Evolutionary conservation across 2,888 invertebrate species (phyloP), one percentile per base, ranked within the genome.

Genomic region (Choristoneura rosaceana): DNA sequence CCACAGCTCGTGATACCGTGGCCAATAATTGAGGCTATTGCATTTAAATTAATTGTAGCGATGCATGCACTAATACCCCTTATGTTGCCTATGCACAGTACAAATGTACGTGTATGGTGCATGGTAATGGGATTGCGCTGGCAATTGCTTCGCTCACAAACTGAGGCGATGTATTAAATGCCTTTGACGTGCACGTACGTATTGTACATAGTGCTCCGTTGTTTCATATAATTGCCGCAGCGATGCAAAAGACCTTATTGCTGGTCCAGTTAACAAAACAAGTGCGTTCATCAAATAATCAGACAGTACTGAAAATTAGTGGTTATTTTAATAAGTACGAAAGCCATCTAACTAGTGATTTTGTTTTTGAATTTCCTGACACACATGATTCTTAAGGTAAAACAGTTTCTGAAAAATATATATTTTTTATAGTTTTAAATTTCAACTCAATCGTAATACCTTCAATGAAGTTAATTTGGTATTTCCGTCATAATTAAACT

Each of bases 41-140:
- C 90, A 87, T 91, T 91, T 89, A 90, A 91, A 91, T 92, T 92
- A 91, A 92, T 92, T 89, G 90, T 86, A 82, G 85, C 88, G 85
- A 86, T 85, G 85, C 85, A 88, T 86, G 87, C 86, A 84, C 82
- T 87, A 87, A 89, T 87, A 84, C 84, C 82, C 80, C 83, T 83
- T 84, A 82, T 81, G 83, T 77, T 78, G 61, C 70, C 70, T 82
- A 77, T 74, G 73, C 77, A 78, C 77, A 12, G 77, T 82, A 83
- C 84, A 81, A 84, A 87, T 86, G 87, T 88, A 87, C 81, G 83
- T 81, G 83, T 85, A 85, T 25, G 25, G 25, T 25, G 38, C 86
- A 87, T 86, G 85, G 81, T 87, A 89, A 89, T 89, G 80, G 85
- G 86, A 90, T 90, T 89, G 89, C 79, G 70, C 81, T 79, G 84